Conservation (phyloP, 2,113 vertebrate species). For the Sphaerodactylus townsendi region DNA sequence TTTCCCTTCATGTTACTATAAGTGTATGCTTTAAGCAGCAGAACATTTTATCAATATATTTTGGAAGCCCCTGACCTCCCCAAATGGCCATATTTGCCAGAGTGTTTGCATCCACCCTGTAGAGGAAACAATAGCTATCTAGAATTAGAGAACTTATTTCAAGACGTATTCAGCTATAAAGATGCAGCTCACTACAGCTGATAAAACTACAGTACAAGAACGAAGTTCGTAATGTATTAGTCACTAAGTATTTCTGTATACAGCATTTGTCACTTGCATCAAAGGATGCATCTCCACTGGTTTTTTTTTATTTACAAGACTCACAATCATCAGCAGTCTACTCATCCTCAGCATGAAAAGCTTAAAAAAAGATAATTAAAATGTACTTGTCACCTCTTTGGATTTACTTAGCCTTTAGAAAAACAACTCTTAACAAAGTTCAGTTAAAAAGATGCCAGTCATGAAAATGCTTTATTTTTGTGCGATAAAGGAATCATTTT, state of each 20-base stretch:
- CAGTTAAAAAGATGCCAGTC: conserved; percentile 20
- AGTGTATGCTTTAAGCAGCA: background rate
- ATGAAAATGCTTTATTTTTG: conserved; percentile 52
- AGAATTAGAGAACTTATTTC: background rate
- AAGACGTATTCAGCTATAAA: background rate
- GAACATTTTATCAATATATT: background rate
- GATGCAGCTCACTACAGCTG: background rate
- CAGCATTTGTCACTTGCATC: conserved; percentile 18
- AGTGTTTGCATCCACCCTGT: background rate
- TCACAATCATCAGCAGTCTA: conserved; percentile 5
- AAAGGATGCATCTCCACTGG: background rate
- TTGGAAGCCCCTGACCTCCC: too few species aligned
- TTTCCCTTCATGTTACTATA: background rate
- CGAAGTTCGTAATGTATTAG: background rate
- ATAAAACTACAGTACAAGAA: background rate
- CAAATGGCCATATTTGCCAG: background rate
- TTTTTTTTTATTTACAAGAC: background rate
- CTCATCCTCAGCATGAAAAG: background rate
- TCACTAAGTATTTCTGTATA: background rate
- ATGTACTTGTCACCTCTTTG: conserved; percentile 15
- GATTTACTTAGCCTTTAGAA: background rate
- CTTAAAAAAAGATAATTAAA: conserved; percentile 1
- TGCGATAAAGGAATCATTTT: conserved; percentile 32
- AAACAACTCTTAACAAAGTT: conserved; percentile 9
- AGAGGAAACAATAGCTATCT: background rate